Evolutionary conservation across 2,797 vertebrate genomes (phyloP).

Genomic region (Megaceryle alcyon): DNA sequence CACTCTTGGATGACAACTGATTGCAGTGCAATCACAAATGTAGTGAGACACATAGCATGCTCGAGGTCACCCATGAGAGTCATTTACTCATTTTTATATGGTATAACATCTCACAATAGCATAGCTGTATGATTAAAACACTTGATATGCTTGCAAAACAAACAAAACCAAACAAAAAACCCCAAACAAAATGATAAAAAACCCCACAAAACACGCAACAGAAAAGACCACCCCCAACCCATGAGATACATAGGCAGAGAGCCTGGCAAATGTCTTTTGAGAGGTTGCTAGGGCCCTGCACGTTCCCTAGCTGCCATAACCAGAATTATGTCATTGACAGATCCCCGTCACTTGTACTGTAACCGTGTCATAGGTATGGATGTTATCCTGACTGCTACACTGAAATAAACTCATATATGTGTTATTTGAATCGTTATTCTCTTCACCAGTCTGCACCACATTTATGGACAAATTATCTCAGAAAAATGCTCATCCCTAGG

Average conservation of each 20-base stretch:
- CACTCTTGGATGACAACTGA: background rate
- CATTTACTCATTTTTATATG: background rate
- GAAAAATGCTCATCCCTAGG: background rate
- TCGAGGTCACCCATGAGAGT: background rate
- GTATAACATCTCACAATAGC: background rate
- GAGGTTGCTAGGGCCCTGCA: background rate
- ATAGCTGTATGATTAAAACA: background rate
- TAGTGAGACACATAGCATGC: rapidly evolving
- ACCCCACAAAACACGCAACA: background rate
- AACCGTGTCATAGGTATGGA: background rate
- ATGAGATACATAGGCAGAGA: background rate
- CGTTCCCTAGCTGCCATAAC: background rate
- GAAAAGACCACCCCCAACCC: background rate
- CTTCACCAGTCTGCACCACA: background rate
- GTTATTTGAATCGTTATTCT: background rate
- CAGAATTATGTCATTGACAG: background rate
- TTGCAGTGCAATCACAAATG: background rate
- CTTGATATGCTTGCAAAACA: background rate
- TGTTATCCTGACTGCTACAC: background rate
- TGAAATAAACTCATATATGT: background rate
- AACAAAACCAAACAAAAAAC: background rate
- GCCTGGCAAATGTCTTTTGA: background rate
- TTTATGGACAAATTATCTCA: background rate
- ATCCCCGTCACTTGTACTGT: background rate
- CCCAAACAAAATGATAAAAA: too few relatives aligned